Percentiles rank a stretch among this genome's conserved stretches.
phyloP scores from a whole-genome alignment of 2,113 vertebrate genomes.

The Pedetes capensis region DNA sequence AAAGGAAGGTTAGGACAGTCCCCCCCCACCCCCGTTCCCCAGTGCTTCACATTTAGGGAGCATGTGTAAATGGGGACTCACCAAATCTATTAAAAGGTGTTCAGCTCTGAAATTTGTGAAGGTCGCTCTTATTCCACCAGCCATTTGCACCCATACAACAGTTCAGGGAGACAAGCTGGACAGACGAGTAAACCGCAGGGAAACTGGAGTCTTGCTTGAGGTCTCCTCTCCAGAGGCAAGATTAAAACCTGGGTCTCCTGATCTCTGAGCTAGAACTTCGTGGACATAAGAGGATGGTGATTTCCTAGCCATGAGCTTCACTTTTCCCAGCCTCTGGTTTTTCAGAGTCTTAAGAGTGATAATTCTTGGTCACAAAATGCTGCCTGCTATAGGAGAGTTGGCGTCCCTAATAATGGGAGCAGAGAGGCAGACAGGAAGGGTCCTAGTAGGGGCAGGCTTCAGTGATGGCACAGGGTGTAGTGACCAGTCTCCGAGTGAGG shows the following conservation, averaged over 20 bases:
- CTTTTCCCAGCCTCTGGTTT: neutral
- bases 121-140: neutral
- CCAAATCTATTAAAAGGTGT: constrained; percentile 6
- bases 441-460: neutral
- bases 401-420: neutral
- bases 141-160: neutral
- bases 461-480: neutral
- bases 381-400: neutral
- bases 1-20: constrained; percentile 22
- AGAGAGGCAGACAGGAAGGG: neutral
- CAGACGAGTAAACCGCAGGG: neutral
- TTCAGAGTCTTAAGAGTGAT: neutral
- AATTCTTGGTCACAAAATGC: neutral
- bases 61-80: neutral
- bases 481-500: neutral
- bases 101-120: constrained; percentile 13
- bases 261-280: neutral
- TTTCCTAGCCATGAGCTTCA: neutral
- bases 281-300: neutral
- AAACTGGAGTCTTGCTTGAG: constrained; percentile 25
- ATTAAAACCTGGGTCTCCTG: neutral
- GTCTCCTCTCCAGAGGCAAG: neutral
- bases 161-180: neutral
- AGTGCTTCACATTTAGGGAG: neutral
- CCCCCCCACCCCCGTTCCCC: neutral